These are phyloP conservation scores for Pipistrellus pygmaeus DNA, from an alignment of 2,797 vertebrate genomes.

Conservation along the genomic window DNA sequence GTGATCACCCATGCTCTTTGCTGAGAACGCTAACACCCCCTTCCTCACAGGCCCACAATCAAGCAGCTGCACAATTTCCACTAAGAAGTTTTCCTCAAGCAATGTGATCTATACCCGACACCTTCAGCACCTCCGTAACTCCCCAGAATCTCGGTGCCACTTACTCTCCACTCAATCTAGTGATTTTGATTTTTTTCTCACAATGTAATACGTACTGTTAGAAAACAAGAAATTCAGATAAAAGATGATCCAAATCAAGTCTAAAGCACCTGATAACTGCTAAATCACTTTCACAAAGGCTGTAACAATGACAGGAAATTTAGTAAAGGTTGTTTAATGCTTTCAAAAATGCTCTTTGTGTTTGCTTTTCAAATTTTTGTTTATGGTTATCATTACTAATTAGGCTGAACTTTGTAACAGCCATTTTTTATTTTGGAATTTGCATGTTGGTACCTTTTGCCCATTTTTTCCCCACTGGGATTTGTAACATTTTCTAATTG, in stretches of 20 bases:
- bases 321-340: neutral
- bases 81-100: neutral
- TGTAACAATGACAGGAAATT: neutral
- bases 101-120: neutral
- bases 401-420: neutral
- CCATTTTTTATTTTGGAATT: constrained; percentile 1
- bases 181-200: neutral
- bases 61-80: neutral
- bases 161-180: neutral
- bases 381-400: neutral
- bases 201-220: neutral
- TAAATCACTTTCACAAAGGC: constrained; percentile 20
- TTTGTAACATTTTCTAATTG: constrained; percentile 6
- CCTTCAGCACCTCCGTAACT: neutral
- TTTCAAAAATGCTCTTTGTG: neutral
- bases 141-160: neutral
- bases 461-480: neutral
- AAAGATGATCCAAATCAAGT: constrained; percentile 35
- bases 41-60: neutral
- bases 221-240: constrained; percentile 36
- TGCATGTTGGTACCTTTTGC: neutral
- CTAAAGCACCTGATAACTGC: neutral
- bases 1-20: neutral
- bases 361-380: neutral
- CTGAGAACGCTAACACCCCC: neutral